Base-by-base conservation (phyloP, 2,113 vertebrate genomes). In the Thamnophis sirtalis region DNA sequence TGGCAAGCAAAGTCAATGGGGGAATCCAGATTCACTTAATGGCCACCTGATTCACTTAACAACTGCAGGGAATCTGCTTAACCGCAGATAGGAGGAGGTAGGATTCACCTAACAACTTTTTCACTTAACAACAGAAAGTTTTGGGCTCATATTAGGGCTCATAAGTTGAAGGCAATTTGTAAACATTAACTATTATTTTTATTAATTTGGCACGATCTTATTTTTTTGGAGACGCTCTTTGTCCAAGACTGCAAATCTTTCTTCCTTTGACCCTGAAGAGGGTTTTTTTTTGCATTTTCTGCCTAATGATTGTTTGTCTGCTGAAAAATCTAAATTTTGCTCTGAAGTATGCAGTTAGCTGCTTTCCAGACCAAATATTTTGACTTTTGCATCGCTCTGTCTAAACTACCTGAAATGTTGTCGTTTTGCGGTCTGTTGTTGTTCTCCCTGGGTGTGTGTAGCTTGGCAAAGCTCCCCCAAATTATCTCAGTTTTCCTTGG, bases 321-420 rank as follows among this genome's bases (percentile, higher is more conserved):
- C 22, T 56, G 19, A 3, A 24, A 48, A 55, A 63, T 86, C 13
- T 26, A 22, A 53, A 33, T n/a, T 38, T 88, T 15, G 26, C 68
- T 33, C n/a, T 93, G 26, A 33, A 93, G 48, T 54, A 22, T 21
- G 15, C 24, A 50, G 54, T 91, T 91, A 33, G 49, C 86, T 48
- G 43, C 49, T 19, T 24, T 49, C 49, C 33, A 93, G 92, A 53
- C 86, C 49, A 91, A 93, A 93, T 48, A 91, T 89, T 60, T 93
- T 91, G 54, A 9, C 2, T 11, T 26, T 28, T 89, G 48, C 53
- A 51, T 26, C 4, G 38, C n/a, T 88, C 53, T 4, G 15, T 84
- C 56, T 87, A 85, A 43, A 63, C 21, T 8, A 86, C 48, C 22
- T 43, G 54, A 86, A 89, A 89, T 4, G 21, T 28, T 51, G 21